These are phyloP conservation scores for Zosterops lateralis DNA, from an alignment of 2,113 vertebrate genomes.

Conservation along the genomic window DNA sequence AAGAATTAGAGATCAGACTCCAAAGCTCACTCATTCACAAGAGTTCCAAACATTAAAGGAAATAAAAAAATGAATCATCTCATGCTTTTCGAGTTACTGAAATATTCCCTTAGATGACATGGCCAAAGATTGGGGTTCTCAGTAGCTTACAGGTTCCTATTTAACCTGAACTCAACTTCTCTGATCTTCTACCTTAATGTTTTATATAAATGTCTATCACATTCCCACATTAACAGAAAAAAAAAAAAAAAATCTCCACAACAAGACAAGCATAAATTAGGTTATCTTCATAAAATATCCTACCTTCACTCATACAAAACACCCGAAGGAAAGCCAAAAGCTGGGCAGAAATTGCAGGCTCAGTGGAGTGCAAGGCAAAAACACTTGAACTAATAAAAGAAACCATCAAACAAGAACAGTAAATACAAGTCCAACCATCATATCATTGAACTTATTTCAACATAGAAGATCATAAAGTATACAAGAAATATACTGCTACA, in stretches of 20 bases:
- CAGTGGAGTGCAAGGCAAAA: constrained; percentile 90
- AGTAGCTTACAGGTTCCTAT: neutral
- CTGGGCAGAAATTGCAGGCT: constrained; percentile 93
- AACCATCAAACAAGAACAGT: neutral
- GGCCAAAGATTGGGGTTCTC: neutral
- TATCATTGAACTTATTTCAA: neutral
- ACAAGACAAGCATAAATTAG: neutral
- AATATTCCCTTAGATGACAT: neutral
- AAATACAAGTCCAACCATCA: neutral
- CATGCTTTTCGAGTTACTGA: neutral
- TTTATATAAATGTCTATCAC: neutral
- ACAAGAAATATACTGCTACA: neutral
- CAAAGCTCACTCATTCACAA: neutral
- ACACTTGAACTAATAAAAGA: constrained; percentile 85
- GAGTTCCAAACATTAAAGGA: neutral
- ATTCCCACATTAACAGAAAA: neutral
- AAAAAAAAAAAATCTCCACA: neutral
- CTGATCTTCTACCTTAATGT: neutral
- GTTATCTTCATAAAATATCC: constrained; percentile 19
- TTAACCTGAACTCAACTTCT: neutral
- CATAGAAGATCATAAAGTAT: neutral
- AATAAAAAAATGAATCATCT: neutral
- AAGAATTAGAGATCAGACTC: neutral
- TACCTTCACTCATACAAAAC: constrained; percentile 99
- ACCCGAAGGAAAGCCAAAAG: constrained; percentile 95